phyloP scores from a whole-genome alignment of 1,140 invertebrate species.

The Zaprionus tsacasi region DNA sequence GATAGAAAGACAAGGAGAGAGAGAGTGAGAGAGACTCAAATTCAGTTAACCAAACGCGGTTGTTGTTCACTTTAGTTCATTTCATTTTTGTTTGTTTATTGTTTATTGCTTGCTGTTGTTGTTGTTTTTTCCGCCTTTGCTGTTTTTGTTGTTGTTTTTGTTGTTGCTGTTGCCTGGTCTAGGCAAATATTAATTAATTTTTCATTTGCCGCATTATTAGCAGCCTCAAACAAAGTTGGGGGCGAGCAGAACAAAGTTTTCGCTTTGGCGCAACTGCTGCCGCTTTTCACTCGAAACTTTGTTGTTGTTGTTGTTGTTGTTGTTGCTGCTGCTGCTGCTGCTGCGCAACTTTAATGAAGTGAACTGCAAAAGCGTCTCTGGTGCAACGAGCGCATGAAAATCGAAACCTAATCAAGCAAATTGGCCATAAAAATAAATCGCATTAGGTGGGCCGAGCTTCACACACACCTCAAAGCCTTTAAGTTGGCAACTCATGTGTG shows the following conservation, averaged over 20 bases:
- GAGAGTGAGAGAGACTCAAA: slow-evolving; percentile 14
- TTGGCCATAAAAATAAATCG: slow-evolving; percentile 82
- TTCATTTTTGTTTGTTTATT: not conserved
- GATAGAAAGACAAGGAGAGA: too few species aligned
- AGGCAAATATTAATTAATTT: slow-evolving; percentile 64
- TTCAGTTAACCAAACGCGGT: slow-evolving; percentile 15
- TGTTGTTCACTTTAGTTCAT: slow-evolving; percentile 1
- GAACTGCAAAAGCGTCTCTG: slow-evolving; percentile 26
- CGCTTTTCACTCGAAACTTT: slow-evolving; percentile 4
- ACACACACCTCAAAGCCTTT: slow-evolving; percentile 70
- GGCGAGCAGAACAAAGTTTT: slow-evolving; percentile 41
- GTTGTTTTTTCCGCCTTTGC: not conserved
- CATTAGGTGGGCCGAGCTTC: slow-evolving; percentile 60
- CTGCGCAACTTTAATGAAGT: slow-evolving; percentile 64
- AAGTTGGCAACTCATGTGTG: slow-evolving; percentile 69
- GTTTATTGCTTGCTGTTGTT: not conserved
- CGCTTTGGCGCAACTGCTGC: not conserved
- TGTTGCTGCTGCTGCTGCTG: slow-evolving; percentile 1
- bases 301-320: slow-evolving; percentile 1
- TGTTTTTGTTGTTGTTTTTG: not conserved
- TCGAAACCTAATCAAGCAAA: slow-evolving; percentile 82
- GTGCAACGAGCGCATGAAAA: slow-evolving; percentile 75
- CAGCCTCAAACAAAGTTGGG: slow-evolving; percentile 13
- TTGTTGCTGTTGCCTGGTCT: slow-evolving; percentile 4
- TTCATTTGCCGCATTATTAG: slow-evolving; percentile 52